Evolutionary conservation across 2,888 invertebrate genomes (phyloP).

Genomic region (Tenthredo livida): DNA sequence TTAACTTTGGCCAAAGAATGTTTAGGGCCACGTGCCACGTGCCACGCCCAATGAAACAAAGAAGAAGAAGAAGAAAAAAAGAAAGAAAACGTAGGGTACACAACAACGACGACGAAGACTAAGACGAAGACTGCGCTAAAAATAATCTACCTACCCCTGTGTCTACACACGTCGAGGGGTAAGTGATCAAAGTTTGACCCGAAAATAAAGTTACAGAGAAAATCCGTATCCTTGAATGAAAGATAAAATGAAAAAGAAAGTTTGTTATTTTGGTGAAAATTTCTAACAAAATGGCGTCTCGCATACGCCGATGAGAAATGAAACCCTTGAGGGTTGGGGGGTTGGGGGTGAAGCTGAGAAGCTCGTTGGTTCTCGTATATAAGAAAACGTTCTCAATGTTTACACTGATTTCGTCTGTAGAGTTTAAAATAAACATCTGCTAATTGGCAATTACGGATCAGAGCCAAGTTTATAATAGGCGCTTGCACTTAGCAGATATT

Average conservation of each 20-base stretch:
- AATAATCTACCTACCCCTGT: not conserved
- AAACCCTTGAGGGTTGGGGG: not conserved
- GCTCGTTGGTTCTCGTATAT: not conserved
- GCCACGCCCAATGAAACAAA: constrained; percentile 24
- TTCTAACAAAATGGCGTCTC: not conserved
- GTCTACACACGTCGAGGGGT: not conserved
- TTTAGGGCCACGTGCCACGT: not conserved
- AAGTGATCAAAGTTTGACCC: constrained; percentile 3
- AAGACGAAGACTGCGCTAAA: not conserved
- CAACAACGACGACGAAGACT: not conserved
- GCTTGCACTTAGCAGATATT: constrained; percentile 48
- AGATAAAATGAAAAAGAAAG: not conserved
- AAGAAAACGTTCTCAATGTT: constrained; percentile 46
- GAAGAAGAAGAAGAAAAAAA: not conserved
- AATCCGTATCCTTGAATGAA: constrained; percentile 1
- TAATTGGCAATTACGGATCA: constrained; percentile 53
- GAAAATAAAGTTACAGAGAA: not conserved
- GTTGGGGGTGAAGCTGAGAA: not conserved
- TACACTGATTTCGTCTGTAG: constrained; percentile 49
- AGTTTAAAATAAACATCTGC: constrained; percentile 51
- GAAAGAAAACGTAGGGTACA: not conserved
- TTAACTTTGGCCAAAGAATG: not conserved
- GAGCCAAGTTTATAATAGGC: constrained; percentile 52
- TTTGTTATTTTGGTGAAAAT: not conserved
- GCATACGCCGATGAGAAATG: constrained; percentile 8